Evolutionary conservation across 1,140 invertebrate genomes (phyloP), one percentile per base, ranked within the genome.

Genomic region (Cydia pomonella): DNA sequence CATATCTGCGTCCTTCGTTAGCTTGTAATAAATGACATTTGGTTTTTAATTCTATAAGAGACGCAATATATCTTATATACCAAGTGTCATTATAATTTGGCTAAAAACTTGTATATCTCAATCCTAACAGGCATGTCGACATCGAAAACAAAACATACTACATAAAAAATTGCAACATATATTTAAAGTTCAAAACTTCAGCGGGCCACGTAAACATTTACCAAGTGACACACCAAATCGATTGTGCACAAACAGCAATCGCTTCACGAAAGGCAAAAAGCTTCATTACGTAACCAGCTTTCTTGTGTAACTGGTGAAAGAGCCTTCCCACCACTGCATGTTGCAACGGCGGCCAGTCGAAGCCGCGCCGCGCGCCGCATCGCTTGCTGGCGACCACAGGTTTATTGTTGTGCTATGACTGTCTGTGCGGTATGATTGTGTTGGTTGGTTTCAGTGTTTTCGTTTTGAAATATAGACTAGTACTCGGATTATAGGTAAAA

Each of bases 281-380:
- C 77, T 76, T 63, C n/a, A 74, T 90, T 90, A 84, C 84, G 84
- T 85, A 89, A 90, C 63, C 64, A 69, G 64, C 64, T 69, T 73
- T 79, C 77, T 90, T 89, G 88, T 88, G 88, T 89, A 90, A 90
- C 79, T 76, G 81, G 88, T 90, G 88, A 90, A 90, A 90, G 88
- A 90, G 81, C 77, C 73, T 77, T 77, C 76, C 75, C 77, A 73
- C 76, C 75, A 74, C 79, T 87, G 86, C 88, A 88, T 89, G 81
- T 77, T 89, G 86, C 85, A 86, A 77, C 69, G 74, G 73, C 80
- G 82, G 79, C 25, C 80, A 76, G 87, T 80, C 80, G 83, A 71
- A 63, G 78, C 76, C 78, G 80, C 29, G 13, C 64, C 76, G 27
- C 64, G 27, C 29, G 64, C n/a, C 27, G 64, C 33, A 69, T 38